A percentile compares a stretch with the other conserved stretches of the same genome.
These are phyloP conservation scores for Torymus texanus DNA, from an alignment of 2,888 invertebrate genomes.

Conservation along the genomic window DNA sequence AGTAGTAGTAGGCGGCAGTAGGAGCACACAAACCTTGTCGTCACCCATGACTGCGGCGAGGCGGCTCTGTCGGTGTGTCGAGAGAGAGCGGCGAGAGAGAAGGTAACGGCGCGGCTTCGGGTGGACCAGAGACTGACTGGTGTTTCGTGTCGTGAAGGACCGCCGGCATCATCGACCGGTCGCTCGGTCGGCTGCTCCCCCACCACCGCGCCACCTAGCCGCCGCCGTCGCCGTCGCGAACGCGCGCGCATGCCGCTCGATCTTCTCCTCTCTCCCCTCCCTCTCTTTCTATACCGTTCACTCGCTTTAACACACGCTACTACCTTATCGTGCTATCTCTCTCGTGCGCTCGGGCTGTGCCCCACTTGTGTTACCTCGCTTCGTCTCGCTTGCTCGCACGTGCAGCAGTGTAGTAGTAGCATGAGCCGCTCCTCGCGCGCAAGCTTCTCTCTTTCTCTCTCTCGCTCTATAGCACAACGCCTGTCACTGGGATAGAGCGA, in stretches of 20 bases:
- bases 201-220: constrained; percentile 77
- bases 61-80: constrained; percentile 66
- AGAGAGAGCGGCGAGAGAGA: constrained; percentile 68
- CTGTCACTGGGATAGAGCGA: constrained; percentile 29
- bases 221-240: constrained; percentile 74
- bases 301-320: constrained; percentile 19
- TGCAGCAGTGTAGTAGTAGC: constrained; percentile 12
- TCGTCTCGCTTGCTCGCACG: constrained; percentile 42
- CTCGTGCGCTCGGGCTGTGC: constrained; percentile 73
- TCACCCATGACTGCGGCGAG: constrained; percentile 70
- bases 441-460: constrained; percentile 17
- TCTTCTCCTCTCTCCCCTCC: constrained; percentile 29
- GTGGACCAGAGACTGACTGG: constrained; percentile 80
- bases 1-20: not conserved
- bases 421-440: constrained; percentile 28
- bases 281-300: constrained; percentile 30
- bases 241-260: constrained; percentile 56
- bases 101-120: constrained; percentile 81
- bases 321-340: constrained; percentile 14
- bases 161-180: constrained; percentile 77
- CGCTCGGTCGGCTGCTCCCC: constrained; percentile 75
- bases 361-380: constrained; percentile 72
- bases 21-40: constrained; percentile 70
- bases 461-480: constrained; percentile 26
- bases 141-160: constrained; percentile 70